Conservation (phyloP, 2,888 invertebrate genomes). For the Cosmia pyralina region DNA sequence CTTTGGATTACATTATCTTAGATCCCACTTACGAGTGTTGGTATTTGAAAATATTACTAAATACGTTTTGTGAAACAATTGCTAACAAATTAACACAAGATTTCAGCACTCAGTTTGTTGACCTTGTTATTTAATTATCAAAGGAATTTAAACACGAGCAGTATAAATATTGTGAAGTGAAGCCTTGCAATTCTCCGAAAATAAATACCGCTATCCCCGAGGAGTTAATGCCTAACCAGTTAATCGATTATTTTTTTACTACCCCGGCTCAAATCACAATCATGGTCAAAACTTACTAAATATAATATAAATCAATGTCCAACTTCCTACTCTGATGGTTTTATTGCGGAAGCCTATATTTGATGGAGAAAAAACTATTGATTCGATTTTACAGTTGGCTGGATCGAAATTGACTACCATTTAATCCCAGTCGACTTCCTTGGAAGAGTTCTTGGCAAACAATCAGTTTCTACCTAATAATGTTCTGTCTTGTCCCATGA, state of each 20-base stretch:
- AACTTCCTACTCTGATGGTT: conserved; percentile 70
- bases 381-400: conserved; percentile 74
- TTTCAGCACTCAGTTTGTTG: conserved; percentile 17
- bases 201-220: background rate
- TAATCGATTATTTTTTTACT: conserved; percentile 26
- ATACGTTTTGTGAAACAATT: conserved; percentile 32
- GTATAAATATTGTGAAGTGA: background rate
- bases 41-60: conserved; percentile 31
- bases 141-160: conserved; percentile 8
- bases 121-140: conserved; percentile 24
- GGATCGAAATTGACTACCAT: conserved; percentile 62
- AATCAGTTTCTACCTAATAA: background rate
- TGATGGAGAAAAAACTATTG: conserved; percentile 64
- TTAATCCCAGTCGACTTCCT: conserved; percentile 60
- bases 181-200: conserved; percentile 2
- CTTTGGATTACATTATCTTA: conserved; percentile 61
- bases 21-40: conserved; percentile 49
- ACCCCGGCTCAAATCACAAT: conserved; percentile 30
- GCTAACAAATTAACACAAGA: conserved; percentile 13
- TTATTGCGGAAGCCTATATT: conserved; percentile 65
- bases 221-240: background rate
- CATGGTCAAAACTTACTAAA: conserved; percentile 49
- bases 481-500: background rate
- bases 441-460: conserved; percentile 44
- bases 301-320: conserved; percentile 48